Evolutionary conservation across 2,113 vertebrate genomes (phyloP).

Genomic region (Suricata suricatta): DNA sequence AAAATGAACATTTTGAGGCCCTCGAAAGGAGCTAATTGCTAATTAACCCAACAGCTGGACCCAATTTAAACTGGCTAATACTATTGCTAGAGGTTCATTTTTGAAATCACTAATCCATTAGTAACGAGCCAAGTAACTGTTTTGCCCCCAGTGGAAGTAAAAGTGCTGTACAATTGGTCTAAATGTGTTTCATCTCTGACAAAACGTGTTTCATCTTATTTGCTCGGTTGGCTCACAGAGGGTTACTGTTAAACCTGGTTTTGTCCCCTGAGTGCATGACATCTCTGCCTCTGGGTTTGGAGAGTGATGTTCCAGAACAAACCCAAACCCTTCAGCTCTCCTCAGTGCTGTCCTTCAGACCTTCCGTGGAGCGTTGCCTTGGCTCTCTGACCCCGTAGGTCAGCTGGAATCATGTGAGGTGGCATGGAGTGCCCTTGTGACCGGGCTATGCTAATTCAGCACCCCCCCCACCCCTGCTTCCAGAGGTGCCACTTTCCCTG

Average conservation of each 20-base stretch:
- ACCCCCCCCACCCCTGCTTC: slow-evolving; percentile 65
- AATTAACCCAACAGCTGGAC: neutral
- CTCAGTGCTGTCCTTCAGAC: neutral
- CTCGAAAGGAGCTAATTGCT: neutral
- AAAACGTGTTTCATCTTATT: neutral
- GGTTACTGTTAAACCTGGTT: neutral
- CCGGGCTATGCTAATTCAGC: slow-evolving; percentile 69
- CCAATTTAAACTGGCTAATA: neutral
- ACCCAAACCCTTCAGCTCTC: neutral
- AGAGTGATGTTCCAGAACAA: neutral
- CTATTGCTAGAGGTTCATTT: neutral
- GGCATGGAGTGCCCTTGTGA: slow-evolving; percentile 71
- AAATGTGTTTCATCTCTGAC: neutral
- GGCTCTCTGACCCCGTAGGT: slow-evolving; percentile 65
- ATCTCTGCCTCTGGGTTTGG: neutral
- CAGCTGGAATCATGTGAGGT: slow-evolving; percentile 72
- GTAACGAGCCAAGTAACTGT: neutral
- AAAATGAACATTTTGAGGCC: neutral
- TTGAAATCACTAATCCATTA: neutral
- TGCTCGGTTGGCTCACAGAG: neutral
- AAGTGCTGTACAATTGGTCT: neutral
- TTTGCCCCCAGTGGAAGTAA: neutral
- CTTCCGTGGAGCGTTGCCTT: neutral
- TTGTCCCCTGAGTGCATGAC: neutral
- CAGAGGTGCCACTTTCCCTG: slow-evolving; percentile 70